Evolutionary conservation across 2,888 invertebrate species (phyloP).

Genomic region (Drosophila kambysellisi): DNA sequence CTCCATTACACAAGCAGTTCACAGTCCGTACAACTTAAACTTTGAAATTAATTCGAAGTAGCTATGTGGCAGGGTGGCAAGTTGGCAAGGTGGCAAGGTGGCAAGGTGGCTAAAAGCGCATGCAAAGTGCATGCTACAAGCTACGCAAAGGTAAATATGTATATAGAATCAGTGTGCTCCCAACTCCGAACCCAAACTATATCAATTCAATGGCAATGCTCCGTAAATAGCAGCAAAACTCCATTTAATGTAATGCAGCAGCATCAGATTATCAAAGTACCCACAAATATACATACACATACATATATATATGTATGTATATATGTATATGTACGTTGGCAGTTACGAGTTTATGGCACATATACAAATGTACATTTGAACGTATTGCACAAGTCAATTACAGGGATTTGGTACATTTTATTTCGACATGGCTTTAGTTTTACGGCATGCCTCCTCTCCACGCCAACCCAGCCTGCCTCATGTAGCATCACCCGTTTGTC

Average conservation of each 20-base stretch:
- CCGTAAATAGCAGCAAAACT: constrained; percentile 27
- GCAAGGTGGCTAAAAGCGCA: constrained; percentile 50
- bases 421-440: constrained; percentile 64
- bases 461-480: too few relatives aligned
- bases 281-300: constrained; percentile 14
- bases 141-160: constrained; percentile 2
- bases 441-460: constrained; percentile 22
- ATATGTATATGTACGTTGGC: background rate
- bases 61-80: constrained; percentile 10
- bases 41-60: constrained; percentile 46
- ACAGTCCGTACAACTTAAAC: constrained; percentile 28
- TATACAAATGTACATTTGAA: constrained; percentile 48
- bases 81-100: background rate
- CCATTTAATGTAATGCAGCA: constrained; percentile 53
- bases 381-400: constrained; percentile 76
- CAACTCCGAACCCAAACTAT: background rate
- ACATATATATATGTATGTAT: background rate
- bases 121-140: constrained; percentile 46
- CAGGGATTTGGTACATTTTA: constrained; percentile 70
- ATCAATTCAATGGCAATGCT: constrained; percentile 3
- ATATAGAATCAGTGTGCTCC: background rate
- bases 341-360: constrained; percentile 25
- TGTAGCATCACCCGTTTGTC: background rate
- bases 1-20: constrained; percentile 7
- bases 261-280: constrained; percentile 45